phyloP scores from a whole-genome alignment of 1,140 invertebrate species.

The Orius laevigatus region DNA sequence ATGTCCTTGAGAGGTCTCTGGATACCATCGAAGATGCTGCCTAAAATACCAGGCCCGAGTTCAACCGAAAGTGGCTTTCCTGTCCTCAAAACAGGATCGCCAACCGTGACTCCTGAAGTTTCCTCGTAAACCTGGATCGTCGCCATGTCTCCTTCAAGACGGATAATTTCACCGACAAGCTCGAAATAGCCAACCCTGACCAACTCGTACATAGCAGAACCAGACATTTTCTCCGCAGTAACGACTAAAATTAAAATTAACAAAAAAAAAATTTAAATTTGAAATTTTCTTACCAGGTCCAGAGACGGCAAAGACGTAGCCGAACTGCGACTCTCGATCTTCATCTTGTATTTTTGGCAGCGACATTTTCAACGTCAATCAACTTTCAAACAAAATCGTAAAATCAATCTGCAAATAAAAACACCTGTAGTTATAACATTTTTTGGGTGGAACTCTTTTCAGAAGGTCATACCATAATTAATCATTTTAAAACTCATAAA shows the following conservation, averaged over 20 bases:
- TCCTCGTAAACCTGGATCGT: constrained; percentile 99
- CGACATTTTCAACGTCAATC: constrained; percentile 11
- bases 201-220: constrained; percentile 99
- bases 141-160: constrained; percentile 97
- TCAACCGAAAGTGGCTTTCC: constrained; percentile 97
- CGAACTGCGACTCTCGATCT: constrained; percentile 75
- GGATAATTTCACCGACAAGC: constrained; percentile 98
- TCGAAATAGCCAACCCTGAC: constrained; percentile 96
- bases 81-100: constrained; percentile 94
- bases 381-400: no score
- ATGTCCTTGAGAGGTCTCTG: constrained; percentile 97
- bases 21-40: constrained; percentile 98
- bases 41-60: constrained; percentile 97
- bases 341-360: constrained; percentile 64
- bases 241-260: constrained; percentile 58
- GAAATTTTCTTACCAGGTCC: constrained; percentile 64
- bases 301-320: constrained; percentile 92
- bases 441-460: no score
- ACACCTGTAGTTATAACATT: no score
- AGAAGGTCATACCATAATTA: no score
- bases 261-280: constrained; percentile 17
- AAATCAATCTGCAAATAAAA: no score
- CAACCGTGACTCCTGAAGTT: constrained; percentile 97
- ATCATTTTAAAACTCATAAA: no score
- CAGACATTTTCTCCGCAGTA: constrained; percentile 96